A percentile compares a stretch with the other conserved stretches of the same genome.
phyloP scores from a whole-genome alignment of 2,797 vertebrate genomes.

The Alauda arvensis region DNA sequence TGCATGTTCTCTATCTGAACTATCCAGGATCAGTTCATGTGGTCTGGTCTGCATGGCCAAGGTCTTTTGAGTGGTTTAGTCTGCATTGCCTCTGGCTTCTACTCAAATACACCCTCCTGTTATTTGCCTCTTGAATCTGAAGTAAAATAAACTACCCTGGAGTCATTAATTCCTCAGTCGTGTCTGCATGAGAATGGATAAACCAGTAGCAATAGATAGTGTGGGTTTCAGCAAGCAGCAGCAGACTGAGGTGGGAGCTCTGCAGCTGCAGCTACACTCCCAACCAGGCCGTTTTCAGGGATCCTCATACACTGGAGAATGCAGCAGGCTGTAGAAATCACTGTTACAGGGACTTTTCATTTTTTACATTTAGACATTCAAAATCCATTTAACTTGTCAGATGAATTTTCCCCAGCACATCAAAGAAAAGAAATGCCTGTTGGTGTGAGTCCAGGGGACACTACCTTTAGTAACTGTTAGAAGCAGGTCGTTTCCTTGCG shows the following conservation, averaged over 20 bases:
- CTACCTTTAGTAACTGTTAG: background rate
- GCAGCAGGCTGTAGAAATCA: background rate
- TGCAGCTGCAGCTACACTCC: background rate
- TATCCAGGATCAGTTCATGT: background rate
- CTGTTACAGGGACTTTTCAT: background rate
- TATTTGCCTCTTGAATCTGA: background rate
- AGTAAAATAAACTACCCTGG: background rate
- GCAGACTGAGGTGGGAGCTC: background rate
- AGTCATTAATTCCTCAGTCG: background rate
- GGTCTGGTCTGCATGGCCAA: background rate
- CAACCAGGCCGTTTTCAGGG: background rate
- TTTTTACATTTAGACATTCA: background rate
- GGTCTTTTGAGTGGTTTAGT: background rate
- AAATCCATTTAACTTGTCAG: background rate
- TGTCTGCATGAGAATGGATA: background rate
- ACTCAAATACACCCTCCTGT: background rate
- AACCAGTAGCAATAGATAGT: background rate
- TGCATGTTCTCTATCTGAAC: background rate
- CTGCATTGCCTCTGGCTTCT: background rate
- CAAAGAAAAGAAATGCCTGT: background rate
- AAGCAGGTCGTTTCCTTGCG: background rate
- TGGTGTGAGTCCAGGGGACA: background rate
- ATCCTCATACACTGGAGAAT: background rate
- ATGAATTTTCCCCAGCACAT: background rate
- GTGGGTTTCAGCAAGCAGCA: background rate